phyloP scores from a whole-genome alignment of 2,797 vertebrate species.

The Falco rusticolus region DNA sequence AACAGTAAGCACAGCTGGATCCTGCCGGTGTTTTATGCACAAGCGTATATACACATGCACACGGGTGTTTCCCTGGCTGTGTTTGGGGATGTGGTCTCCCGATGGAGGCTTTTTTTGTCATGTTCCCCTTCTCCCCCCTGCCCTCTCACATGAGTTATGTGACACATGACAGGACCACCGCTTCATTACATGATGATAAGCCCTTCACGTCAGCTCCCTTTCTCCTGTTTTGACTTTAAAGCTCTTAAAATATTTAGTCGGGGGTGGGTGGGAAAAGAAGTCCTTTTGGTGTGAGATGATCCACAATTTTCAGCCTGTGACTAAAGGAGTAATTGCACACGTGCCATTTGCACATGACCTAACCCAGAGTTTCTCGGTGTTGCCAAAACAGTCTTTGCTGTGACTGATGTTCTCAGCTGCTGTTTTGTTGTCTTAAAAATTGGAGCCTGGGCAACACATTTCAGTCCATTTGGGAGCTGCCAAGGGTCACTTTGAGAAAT shows the following conservation, averaged over 20 bases:
- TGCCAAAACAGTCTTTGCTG: constrained; percentile 39
- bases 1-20: not conserved
- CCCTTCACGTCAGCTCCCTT: not conserved
- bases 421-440: constrained; percentile 51
- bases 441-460: rapidly evolving
- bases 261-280: too few species aligned
- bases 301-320: not conserved
- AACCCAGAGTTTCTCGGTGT: not conserved
- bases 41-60: not conserved
- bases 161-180: not conserved
- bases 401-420: constrained; percentile 61
- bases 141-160: not conserved
- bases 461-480: not conserved
- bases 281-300: not conserved
- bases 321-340: not conserved
- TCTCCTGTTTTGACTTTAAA: not conserved
- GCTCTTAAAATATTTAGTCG: not conserved
- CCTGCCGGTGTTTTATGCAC: not conserved
- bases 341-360: constrained; percentile 25
- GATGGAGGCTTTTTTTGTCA: not conserved
- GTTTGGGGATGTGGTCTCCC: not conserved
- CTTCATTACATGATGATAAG: not conserved
- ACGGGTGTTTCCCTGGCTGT: not conserved
- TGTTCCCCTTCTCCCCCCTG: not conserved
- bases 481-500: not conserved